Conservation (phyloP, 2,113 vertebrate genomes). For the Vicugna pacos region DNA sequence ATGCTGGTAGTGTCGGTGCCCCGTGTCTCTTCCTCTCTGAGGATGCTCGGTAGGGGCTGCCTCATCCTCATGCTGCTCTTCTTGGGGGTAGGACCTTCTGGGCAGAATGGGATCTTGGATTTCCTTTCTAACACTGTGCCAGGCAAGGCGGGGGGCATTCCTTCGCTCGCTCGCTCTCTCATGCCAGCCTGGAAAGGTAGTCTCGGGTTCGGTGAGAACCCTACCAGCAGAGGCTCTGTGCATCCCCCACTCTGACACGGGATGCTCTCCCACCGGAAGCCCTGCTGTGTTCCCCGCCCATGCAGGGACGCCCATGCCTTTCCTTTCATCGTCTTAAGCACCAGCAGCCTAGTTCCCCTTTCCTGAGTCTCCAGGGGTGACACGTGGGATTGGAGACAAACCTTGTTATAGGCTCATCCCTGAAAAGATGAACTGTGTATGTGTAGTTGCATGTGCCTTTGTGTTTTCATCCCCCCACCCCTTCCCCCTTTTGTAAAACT, state of each 20-base stretch:
- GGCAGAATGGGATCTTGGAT: neutral
- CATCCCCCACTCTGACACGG: neutral
- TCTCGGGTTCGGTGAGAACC: neutral
- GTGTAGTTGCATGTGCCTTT: slow-evolving; percentile 6
- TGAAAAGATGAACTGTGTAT: neutral
- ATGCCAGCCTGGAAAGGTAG: neutral
- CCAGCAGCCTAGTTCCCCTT: slow-evolving; percentile 50
- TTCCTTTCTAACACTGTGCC: slow-evolving; percentile 8
- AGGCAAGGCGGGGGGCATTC: neutral
- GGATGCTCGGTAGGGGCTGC: neutral
- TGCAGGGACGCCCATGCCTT: neutral
- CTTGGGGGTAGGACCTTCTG: neutral
- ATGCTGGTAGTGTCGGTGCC: neutral
- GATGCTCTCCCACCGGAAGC: neutral
- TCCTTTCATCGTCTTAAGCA: neutral
- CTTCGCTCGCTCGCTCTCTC: neutral
- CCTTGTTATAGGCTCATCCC: neutral
- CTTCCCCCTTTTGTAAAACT: slow-evolving; percentile 9
- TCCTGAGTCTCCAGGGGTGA: slow-evolving; percentile 18
- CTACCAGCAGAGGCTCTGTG: neutral
- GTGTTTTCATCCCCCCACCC: neutral
- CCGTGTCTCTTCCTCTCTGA: neutral
- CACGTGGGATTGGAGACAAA: neutral
- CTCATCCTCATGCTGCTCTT: neutral
- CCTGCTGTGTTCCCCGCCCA: neutral